A percentile compares a stretch with the other conserved stretches of the same genome.
phyloP scores from a whole-genome alignment of 1,140 invertebrate genomes.

The Brachionus rotundiformis region DNA sequence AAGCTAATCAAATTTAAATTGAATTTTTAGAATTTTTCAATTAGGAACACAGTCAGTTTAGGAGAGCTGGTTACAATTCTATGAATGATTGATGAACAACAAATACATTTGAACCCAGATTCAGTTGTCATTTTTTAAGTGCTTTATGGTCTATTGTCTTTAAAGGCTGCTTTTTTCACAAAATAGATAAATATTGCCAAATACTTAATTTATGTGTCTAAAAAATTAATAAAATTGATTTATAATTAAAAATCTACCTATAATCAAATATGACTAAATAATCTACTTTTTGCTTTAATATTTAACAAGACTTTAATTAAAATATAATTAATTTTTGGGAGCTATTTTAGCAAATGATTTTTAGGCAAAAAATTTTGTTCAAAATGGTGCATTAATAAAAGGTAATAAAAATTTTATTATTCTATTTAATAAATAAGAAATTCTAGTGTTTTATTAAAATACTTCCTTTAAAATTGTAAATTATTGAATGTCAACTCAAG shows the following conservation, averaged over 20 bases:
- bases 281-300: too few species aligned
- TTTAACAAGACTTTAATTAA: too few species aligned
- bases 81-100: neutral
- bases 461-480: neutral
- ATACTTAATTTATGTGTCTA: neutral
- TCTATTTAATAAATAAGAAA: too few species aligned
- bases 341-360: too few species aligned
- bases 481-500: neutral
- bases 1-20: neutral
- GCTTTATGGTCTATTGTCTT: neutral
- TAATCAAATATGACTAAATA: too few species aligned
- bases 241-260: too few species aligned
- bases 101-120: neutral
- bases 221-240: neutral
- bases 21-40: neutral
- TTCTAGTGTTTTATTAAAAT: too few species aligned
- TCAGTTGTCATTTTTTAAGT: constrained; percentile 1
- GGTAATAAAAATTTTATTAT: too few species aligned
- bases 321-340: too few species aligned
- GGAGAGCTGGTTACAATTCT: neutral
- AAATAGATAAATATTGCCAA: neutral
- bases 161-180: neutral
- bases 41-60: too few species aligned
- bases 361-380: too few species aligned
- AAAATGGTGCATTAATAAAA: too few species aligned